Evolutionary conservation across 2,113 vertebrate species (phyloP), one percentile per base, ranked within the genome.

Genomic region (Petrocephalus zakoni): DNA sequence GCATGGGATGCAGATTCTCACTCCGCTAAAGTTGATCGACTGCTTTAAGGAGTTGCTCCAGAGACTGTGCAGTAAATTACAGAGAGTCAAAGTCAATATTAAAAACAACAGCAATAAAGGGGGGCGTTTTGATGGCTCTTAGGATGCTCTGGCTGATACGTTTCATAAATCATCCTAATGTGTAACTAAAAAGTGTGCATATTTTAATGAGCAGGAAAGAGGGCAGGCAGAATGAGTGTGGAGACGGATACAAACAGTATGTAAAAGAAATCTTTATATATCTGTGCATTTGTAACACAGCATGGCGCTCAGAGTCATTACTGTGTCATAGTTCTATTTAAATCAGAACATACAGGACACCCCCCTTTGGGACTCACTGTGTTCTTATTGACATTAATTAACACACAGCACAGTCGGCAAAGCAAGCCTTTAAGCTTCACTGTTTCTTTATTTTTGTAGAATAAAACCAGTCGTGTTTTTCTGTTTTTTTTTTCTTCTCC

Each of bases 121-220:
- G 55, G 85, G 92, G 93, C 89, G 92, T 93, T 92, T 93, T 92
- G 92, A 93, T 91, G 92, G 93, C 91, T 93, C 91, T 94, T 90
- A 87, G 91, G 93, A 92, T 89, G 29, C 91, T 88, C 88, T 22
- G 87, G 87, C 92, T 91, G 92, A 93, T 93, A 87, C 87, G 88
- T 87, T 90, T 91, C 93, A 96, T 96, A 93, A 95, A 96, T 95
- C 94, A 95, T 94, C 92, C 91, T 94, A 95, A 95, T 94, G 92
- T 88, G 90, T 90, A 91, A 92, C 90, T 92, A 93, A 94, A 94
- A 93, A 93, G 90, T 92, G 89, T 94, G 93, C 94, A 95, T 95
- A 92, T 91, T 94, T 94, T 94, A 95, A 93, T 91, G 93, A 93
- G 88, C 89, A 22, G 88, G 89, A 90, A 90, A 92, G 85, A 89